Evolutionary conservation across 1,140 invertebrate genomes (phyloP).

Genomic region (Drosophila santomea): DNA sequence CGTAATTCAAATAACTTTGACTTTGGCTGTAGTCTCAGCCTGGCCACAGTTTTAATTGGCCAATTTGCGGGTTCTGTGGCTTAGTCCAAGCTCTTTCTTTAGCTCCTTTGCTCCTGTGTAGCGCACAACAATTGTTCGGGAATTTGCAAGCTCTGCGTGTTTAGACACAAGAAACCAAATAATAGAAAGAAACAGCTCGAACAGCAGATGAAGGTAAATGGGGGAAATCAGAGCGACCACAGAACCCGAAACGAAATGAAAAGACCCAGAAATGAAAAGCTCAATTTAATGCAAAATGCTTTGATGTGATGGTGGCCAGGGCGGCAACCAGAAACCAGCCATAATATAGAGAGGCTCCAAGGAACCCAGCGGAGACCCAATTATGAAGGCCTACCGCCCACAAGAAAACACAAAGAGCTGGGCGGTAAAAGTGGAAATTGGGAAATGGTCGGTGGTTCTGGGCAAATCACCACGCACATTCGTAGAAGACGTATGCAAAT

Average conservation of each 20-base stretch:
- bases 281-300: slow-evolving; percentile 79
- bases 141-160: slow-evolving; percentile 70
- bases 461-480: slow-evolving; percentile 69
- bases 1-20: slow-evolving; percentile 14
- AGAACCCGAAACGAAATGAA: slow-evolving; percentile 56
- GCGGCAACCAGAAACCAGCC: slow-evolving; percentile 20
- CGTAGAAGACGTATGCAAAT: slow-evolving; percentile 70
- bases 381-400: slow-evolving; percentile 52
- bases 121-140: slow-evolving; percentile 58
- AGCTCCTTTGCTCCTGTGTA: slow-evolving; percentile 23
- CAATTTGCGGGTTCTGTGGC: slow-evolving; percentile 60
- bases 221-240: slow-evolving; percentile 30
- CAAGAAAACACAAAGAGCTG: slow-evolving; percentile 37
- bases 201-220: slow-evolving; percentile 19
- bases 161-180: slow-evolving; percentile 72
- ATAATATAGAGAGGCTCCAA: slow-evolving; percentile 13
- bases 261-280: slow-evolving; percentile 62
- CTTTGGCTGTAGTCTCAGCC: slow-evolving; percentile 41
- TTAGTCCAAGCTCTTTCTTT: slow-evolving; percentile 16
- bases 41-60: slow-evolving; percentile 75
- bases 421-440: slow-evolving; percentile 23
- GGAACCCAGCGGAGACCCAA: slow-evolving; percentile 54
- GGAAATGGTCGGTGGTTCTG: slow-evolving; percentile 11
- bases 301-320: slow-evolving; percentile 78
- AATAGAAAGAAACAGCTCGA: slow-evolving; percentile 37